Base-by-base conservation (phyloP, 2,888 invertebrate species). In the Apeira syringaria region DNA sequence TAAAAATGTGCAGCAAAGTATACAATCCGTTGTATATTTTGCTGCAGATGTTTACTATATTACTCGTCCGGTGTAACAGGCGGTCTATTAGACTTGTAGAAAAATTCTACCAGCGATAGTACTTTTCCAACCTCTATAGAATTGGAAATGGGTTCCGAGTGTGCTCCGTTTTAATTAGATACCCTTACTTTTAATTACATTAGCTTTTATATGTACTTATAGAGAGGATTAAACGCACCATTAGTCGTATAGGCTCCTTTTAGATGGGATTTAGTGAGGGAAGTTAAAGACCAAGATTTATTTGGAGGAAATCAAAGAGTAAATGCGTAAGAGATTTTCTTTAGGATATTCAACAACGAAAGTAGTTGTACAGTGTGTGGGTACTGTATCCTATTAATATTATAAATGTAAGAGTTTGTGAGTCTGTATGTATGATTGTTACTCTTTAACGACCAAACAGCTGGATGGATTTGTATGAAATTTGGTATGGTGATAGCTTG, bases 181-280 rank as follows among this genome's bases (percentile, higher is more conserved):
- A 36, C 45, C 41, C 42, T 42, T 36, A 32, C 26, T 42, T 46
- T 52, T 52, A 48, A 52, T 52, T 52, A 52, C 45, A 45, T 45
- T 45, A 45, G 25, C 45, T 39, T 39, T 39, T 39, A 45, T 45
- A 26, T 45, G 39, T 45, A 45, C 45, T 45, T 34, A 39, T 27
- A 13, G 26, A 12, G 24, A 20, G 43, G 38, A 34, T 45, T 34
- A 27, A 12, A 20, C 11, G 34, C 10, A 8, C 30, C 34, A 30
- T 38, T 39, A 30, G 28, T 22, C 29, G 44, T 7, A 11, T 20
- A 7, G 29, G 10, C 3, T 17, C 11, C 25, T 17, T 34, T 34
- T 28, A 17, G 24, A n/a, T 12, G 13, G 27, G 29, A 15, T 27
- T 27, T 18, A 31, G 22, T 10, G 13, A 20, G 10, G 9, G 22